Evolutionary conservation across 2,888 invertebrate genomes (phyloP).

Genomic region (Drosophila histrio): DNA sequence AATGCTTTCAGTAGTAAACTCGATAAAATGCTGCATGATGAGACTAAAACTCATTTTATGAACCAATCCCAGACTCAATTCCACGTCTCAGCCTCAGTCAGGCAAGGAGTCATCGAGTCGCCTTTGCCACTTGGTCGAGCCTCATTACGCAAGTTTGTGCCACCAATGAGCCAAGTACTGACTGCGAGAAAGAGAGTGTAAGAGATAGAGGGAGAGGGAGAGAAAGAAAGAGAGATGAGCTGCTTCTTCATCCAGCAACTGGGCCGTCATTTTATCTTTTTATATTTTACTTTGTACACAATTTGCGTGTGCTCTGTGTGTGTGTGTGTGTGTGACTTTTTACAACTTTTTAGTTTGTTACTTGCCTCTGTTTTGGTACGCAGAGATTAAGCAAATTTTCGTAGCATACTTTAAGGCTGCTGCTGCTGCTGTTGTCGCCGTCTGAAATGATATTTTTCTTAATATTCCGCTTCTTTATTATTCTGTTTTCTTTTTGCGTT

Average conservation of each 20-base stretch:
- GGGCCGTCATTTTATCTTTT: slow-evolving; percentile 30
- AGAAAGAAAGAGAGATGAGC: slow-evolving; percentile 3
- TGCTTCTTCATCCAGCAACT: slow-evolving; percentile 6
- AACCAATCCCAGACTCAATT: slow-evolving; percentile 31
- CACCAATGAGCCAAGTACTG: slow-evolving; percentile 37
- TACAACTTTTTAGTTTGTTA: slow-evolving; percentile 74
- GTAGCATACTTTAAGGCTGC: slow-evolving; percentile 51
- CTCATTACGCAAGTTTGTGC: slow-evolving; percentile 71
- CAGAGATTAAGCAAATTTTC: slow-evolving; percentile 73
- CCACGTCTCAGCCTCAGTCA: slow-evolving; percentile 11
- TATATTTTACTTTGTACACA: slow-evolving; percentile 68
- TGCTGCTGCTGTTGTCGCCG: slow-evolving; percentile 32
- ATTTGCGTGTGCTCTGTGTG: slow-evolving; percentile 51
- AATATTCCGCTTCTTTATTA: slow-evolving; percentile 67
- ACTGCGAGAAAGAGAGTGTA: neutral
- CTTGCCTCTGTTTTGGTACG: slow-evolving; percentile 37
- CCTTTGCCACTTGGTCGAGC: slow-evolving; percentile 39
- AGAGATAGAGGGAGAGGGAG: neutral
- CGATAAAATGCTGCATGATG: slow-evolving; percentile 66
- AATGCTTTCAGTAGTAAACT: slow-evolving; percentile 43
- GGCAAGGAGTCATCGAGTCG: slow-evolving; percentile 41
- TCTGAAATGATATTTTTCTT: slow-evolving; percentile 62
- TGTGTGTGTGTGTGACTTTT: slow-evolving; percentile 49
- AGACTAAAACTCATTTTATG: slow-evolving; percentile 56
- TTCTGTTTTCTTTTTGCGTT: slow-evolving; percentile 61